These are phyloP conservation scores for Drosophila miranda DNA, from an alignment of 1,140 invertebrate species.

Conservation along the genomic window DNA sequence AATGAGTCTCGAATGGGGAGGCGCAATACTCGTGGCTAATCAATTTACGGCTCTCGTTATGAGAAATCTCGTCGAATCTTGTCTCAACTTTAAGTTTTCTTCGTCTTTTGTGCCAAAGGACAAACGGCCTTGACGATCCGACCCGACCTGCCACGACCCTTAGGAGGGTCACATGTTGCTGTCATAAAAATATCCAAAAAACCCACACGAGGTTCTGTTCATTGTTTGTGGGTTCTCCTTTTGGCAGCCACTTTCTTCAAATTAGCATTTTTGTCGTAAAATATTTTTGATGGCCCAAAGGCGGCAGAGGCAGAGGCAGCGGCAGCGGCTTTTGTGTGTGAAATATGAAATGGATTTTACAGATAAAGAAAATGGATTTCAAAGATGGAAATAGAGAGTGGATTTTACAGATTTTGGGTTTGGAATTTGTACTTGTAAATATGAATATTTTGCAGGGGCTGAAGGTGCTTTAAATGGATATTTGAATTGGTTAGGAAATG, in stretches of 20 bases:
- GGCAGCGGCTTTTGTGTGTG: background rate
- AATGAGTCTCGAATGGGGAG: conserved; percentile 59
- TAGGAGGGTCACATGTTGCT: conserved; percentile 21
- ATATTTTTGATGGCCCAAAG: conserved; percentile 3
- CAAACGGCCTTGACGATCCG: conserved; percentile 12
- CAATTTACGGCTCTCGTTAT: conserved; percentile 49
- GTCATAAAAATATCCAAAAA: conserved; percentile 22
- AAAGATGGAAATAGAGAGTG: too few relatives aligned
- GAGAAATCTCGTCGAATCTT: too few relatives aligned
- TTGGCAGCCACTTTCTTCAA: background rate
- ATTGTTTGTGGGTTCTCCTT: background rate
- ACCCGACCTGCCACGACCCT: background rate
- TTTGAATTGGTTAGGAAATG: too few relatives aligned
- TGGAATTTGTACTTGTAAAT: too few relatives aligned
- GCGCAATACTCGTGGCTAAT: conserved; percentile 45
- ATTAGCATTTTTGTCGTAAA: conserved; percentile 8
- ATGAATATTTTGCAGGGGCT: too few relatives aligned
- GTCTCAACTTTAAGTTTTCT: too few relatives aligned
- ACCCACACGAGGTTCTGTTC: background rate
- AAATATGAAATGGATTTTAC: too few relatives aligned
- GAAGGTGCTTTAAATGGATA: too few relatives aligned
- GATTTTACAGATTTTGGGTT: too few relatives aligned
- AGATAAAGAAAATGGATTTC: too few relatives aligned
- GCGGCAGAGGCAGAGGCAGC: too few relatives aligned
- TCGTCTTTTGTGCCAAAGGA: conserved; percentile 12